Conservation (phyloP, 2,113 vertebrate species). For the Heterotilapia buettikoferi region DNA sequence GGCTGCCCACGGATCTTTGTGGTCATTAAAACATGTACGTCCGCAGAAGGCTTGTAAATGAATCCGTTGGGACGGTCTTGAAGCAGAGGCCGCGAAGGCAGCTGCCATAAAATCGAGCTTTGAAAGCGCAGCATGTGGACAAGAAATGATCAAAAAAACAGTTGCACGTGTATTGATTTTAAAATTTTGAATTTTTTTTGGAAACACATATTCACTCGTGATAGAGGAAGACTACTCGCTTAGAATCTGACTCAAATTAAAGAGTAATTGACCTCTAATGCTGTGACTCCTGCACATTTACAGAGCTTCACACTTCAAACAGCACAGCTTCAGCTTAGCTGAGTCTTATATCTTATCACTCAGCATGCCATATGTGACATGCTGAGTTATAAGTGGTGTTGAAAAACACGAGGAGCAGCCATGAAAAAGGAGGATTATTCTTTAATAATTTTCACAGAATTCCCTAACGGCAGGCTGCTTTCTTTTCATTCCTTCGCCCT, state of each 20-base stretch:
- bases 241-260: background rate
- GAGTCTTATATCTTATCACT: background rate
- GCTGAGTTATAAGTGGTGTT: background rate
- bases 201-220: background rate
- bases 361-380: background rate
- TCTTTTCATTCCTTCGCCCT: background rate
- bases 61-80: background rate
- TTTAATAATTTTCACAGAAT: background rate
- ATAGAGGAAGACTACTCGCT: background rate
- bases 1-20: constrained; percentile 14
- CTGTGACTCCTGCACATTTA: background rate
- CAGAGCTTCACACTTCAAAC: background rate
- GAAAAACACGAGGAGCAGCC: background rate
- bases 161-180: background rate
- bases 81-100: constrained; percentile 5
- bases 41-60: constrained; percentile 9
- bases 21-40: constrained; percentile 33
- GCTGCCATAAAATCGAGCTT: constrained; percentile 14
- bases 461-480: background rate
- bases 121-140: background rate
- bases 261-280: constrained; percentile 4
- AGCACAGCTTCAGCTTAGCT: background rate
- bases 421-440: background rate
- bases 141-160: background rate
- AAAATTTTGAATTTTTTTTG: background rate